Evolutionary conservation across 2,113 vertebrate species (phyloP), one percentile per base, ranked within the genome.

Genomic region (Anseranas semipalmata): DNA sequence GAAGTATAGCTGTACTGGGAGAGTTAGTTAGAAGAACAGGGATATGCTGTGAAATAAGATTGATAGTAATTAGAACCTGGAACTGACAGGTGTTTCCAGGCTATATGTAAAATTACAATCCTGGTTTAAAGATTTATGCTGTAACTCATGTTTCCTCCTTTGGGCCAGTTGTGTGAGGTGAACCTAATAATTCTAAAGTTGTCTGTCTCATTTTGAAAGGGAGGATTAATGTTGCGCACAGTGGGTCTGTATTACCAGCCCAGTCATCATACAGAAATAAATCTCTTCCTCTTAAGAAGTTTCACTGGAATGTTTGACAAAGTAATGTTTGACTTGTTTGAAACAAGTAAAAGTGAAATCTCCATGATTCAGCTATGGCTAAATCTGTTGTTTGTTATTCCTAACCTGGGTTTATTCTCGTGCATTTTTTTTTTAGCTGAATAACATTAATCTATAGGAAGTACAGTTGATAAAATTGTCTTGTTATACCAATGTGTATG

Each of bases 311-410:
- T 24, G 10, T 66, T 65, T 96, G 74, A 85, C 56, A n/a, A n/a
- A n/a, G n/a, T n/a, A n/a, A n/a, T n/a, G n/a, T n/a, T n/a, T n/a
- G n/a, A n/a, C n/a, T n/a, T n/a, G n/a, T n/a, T n/a, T n/a, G 17
- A 90, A 66, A 19, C 21, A 76, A 81, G 27, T n/a, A 39, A 18
- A 94, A 83, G 41, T 53, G 82, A 88, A 90, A 75, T 46, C 25
- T 77, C 33, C 1, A 2, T 85, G 48, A 85, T 68, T 91, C 77
- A 85, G 15, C 52, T 80, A 10, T 3, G 2, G 39, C 46, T 84
- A 43, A 80, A 77, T 48, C 17, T 32, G 39, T 58, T 76, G 41
- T 19, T 76, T 74, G 21, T 90, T 92, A 45, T 92, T 78, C 39
- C 75, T 28, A 56, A 33, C 32, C 30, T 39, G 50, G 22, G 11